phyloP scores from a whole-genome alignment of 2,113 vertebrate species.

The Myrmecobius fasciatus region DNA sequence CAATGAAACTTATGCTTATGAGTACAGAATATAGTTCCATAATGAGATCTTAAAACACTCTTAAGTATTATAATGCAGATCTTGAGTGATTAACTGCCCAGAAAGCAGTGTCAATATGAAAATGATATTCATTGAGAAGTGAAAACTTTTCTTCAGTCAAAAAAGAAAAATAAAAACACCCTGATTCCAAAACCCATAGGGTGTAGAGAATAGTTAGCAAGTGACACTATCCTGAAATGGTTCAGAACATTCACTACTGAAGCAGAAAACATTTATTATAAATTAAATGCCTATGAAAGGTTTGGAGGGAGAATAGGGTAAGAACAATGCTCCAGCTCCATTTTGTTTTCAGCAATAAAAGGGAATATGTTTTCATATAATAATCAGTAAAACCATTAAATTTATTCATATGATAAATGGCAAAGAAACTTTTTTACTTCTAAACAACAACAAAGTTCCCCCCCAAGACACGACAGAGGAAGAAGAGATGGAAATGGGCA shows the following conservation, averaged over 20 bases:
- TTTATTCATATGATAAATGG: background rate
- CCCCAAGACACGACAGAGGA: too few species aligned
- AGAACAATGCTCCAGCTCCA: background rate
- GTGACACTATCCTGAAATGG: background rate
- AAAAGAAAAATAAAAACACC: rapidly evolving
- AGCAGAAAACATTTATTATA: background rate
- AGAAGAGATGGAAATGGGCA: too few species aligned
- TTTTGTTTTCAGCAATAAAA: background rate
- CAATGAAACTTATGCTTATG: constrained; percentile 26
- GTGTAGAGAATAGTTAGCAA: background rate
- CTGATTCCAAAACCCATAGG: background rate
- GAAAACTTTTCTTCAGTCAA: background rate
- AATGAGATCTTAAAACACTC: background rate
- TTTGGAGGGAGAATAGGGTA: too few species aligned
- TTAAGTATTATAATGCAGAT: background rate
- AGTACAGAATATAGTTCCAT: background rate
- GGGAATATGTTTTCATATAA: background rate
- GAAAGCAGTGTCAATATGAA: background rate
- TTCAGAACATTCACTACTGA: background rate
- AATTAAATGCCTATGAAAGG: background rate
- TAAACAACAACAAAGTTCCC: background rate
- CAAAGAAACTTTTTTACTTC: background rate
- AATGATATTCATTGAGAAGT: background rate
- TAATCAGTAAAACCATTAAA: background rate
- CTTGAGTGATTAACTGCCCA: background rate